Percentiles rank a stretch among this genome's conserved stretches.
Evolutionary conservation across 2,797 vertebrate genomes (phyloP).

Genomic region (Agapornis canus): DNA sequence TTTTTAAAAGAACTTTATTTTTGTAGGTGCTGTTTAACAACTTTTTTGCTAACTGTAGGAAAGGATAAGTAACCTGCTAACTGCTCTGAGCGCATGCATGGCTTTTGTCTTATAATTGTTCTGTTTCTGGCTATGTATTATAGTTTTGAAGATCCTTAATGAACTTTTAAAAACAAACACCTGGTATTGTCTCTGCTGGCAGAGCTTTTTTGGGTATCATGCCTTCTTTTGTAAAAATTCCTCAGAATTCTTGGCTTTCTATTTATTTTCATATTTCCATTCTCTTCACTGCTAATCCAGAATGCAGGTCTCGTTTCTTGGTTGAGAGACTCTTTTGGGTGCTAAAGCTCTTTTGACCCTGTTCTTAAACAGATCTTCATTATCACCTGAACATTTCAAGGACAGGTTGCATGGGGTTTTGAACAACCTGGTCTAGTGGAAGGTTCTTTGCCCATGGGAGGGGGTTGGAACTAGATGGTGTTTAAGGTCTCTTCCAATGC

Average conservation of each 20-base stretch:
- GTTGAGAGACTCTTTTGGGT: neutral
- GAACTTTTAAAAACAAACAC: neutral
- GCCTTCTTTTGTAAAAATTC: neutral
- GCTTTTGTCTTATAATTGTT: rapidly evolving
- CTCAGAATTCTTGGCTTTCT: neutral
- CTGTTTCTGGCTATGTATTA: neutral
- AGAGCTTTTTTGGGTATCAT: neutral
- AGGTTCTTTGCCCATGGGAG: neutral
- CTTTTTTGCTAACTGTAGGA: rapidly evolving
- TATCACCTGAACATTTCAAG: neutral
- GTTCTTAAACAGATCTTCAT: neutral
- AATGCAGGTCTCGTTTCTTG: neutral
- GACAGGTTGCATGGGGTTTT: neutral
- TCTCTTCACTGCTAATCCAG: neutral
- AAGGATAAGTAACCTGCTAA: rapidly evolving
- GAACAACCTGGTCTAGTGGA: neutral
- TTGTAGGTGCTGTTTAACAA: rapidly evolving
- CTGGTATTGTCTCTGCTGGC: neutral
- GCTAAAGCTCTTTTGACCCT: neutral
- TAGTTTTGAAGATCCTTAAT: neutral
- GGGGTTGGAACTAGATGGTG: neutral
- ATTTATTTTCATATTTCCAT: rapidly evolving
- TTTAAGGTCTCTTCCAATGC: neutral
- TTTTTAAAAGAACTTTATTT: neutral
- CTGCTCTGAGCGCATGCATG: rapidly evolving